These are phyloP conservation scores for Meles meles DNA, from an alignment of 2,113 vertebrate genomes.

Conservation along the genomic window DNA sequence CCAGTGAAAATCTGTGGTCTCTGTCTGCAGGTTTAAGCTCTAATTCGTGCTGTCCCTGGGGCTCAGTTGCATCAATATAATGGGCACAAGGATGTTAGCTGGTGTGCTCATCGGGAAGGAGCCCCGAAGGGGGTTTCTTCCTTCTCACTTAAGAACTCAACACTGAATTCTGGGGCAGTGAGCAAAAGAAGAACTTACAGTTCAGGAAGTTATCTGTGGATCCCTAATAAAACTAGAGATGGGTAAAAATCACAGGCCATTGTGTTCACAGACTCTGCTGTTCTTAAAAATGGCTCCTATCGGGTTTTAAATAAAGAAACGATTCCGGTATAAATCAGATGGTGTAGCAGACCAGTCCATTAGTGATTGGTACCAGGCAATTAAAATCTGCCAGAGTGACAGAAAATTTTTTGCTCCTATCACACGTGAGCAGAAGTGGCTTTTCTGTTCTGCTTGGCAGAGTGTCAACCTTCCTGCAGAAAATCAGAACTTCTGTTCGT, in stretches of 20 bases:
- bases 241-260: background rate
- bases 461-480: constrained; percentile 14
- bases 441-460: constrained; percentile 37
- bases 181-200: background rate
- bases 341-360: background rate
- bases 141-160: background rate
- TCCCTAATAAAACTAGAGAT: constrained; percentile 21
- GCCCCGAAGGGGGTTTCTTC: background rate
- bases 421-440: constrained; percentile 9
- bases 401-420: background rate
- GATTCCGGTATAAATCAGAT: background rate
- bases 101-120: background rate
- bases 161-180: background rate
- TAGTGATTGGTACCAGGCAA: background rate
- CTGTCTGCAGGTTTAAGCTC: background rate
- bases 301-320: background rate
- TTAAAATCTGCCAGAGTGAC: constrained; percentile 31
- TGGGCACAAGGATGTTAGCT: background rate
- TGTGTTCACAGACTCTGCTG: background rate
- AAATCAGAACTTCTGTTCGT: background rate
- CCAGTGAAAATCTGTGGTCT: background rate
- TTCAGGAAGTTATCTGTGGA: background rate
- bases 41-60: too few relatives aligned
- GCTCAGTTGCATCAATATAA: background rate
- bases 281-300: constrained; percentile 7